These are phyloP conservation scores for Petrocephalus sullivani DNA, from an alignment of 2,797 vertebrate species.

Conservation along the genomic window DNA sequence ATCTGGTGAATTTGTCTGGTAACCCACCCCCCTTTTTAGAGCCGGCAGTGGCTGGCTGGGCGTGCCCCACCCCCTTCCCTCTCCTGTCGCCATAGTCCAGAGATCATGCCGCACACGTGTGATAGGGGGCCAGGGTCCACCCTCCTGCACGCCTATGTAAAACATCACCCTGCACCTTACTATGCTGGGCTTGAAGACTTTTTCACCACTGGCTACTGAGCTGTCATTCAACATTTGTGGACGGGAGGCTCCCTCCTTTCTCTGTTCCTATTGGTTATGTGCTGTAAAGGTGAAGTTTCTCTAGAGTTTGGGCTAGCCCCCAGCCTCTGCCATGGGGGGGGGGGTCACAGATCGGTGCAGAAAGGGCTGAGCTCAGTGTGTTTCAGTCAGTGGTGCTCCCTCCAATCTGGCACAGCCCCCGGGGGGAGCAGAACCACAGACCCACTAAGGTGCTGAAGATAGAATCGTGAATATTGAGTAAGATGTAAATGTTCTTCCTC, in stretches of 20 bases:
- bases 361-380: neutral
- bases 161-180: neutral
- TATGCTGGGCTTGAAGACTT: neutral
- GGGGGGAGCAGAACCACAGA: neutral
- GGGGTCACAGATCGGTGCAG: neutral
- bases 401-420: neutral
- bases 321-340: neutral
- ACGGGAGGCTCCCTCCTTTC: neutral
- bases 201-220: neutral
- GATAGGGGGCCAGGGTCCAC: slow-evolving; percentile 1
- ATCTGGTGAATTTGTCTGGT: neutral
- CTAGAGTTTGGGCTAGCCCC: neutral
- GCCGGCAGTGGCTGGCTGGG: neutral
- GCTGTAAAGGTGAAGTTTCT: neutral
- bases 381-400: neutral
- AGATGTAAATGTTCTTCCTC: neutral
- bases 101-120: neutral
- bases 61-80: neutral
- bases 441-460: neutral
- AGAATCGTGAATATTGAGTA: neutral
- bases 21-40: neutral
- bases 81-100: neutral
- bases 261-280: neutral
- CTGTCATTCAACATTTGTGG: neutral
- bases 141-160: neutral